Percentiles rank a stretch among this genome's conserved stretches.
Conservation (phyloP, 2,797 vertebrate species). For the Anabas testudineus region DNA sequence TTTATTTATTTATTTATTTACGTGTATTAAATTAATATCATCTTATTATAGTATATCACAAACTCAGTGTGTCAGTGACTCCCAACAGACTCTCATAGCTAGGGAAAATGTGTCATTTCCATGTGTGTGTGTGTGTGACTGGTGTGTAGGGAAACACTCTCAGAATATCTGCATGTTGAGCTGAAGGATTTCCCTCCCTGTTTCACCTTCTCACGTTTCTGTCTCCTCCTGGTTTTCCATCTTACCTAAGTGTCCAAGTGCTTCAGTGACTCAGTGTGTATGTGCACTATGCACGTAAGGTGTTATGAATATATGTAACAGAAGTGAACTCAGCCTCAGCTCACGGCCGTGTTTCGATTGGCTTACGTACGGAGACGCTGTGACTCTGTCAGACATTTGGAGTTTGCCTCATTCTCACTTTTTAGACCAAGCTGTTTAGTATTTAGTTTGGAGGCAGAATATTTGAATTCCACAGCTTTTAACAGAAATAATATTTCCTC, state of each 20-base stretch:
- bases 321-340: not conserved
- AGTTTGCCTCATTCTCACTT: not conserved
- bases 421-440: too few relatives aligned
- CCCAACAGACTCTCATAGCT: too few relatives aligned
- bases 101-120: not conserved
- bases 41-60: too few relatives aligned
- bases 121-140: not conserved
- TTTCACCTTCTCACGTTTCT: slow-evolving; percentile 30
- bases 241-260: not conserved
- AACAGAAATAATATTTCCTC: not conserved
- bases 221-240: slow-evolving; percentile 6
- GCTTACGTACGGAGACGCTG: not conserved
- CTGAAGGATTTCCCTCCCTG: slow-evolving; percentile 21
- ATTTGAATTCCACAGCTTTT: not conserved
- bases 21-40: too few relatives aligned
- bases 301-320: not conserved
- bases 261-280: slow-evolving; percentile 19
- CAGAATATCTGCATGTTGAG: slow-evolving; percentile 3
- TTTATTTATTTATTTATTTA: too few relatives aligned
- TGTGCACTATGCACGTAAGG: slow-evolving; percentile 31
- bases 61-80: too few relatives aligned
- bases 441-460: not conserved
- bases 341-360: not conserved
- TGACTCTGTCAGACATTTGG: too few relatives aligned
- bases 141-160: too few relatives aligned